Percentiles rank a stretch among this genome's conserved stretches.
Evolutionary conservation across 2,113 vertebrate species (phyloP).

Genomic region (Poeciliopsis retropinna): DNA sequence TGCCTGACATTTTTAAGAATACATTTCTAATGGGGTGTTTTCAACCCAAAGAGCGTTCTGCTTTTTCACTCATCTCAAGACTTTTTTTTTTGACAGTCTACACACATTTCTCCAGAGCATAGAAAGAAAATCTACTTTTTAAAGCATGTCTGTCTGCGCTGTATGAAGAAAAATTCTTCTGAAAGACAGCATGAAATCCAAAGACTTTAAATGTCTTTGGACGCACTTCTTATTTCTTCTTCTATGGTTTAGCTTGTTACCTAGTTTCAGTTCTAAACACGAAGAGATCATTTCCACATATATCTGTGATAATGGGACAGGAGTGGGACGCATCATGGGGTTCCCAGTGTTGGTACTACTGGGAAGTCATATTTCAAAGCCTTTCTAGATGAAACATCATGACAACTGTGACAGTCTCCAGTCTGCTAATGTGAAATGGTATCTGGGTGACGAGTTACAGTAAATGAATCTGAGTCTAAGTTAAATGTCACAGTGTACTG

Average conservation of each 20-base stretch:
- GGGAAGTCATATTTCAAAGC: constrained; percentile 39
- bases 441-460: not conserved
- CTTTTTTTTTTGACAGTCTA: too few species aligned
- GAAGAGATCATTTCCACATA: constrained; percentile 29
- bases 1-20: too few species aligned
- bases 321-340: not conserved
- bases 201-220: not conserved
- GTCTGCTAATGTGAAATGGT: constrained; percentile 12
- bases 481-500: not conserved
- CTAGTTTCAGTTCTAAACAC: constrained; percentile 39
- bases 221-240: constrained; percentile 24
- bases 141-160: not conserved
- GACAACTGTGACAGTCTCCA: constrained; percentile 48
- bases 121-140: not conserved
- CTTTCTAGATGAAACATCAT: constrained; percentile 49
- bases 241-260: constrained; percentile 22
- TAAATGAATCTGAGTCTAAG: not conserved
- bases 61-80: not conserved
- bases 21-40: not conserved
- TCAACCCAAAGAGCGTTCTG: not conserved
- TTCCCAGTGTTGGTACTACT: not conserved
- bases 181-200: constrained; percentile 5
- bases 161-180: not conserved
- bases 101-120: too few species aligned
- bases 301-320: not conserved